Evolutionary conservation across 2,113 vertebrate genomes (phyloP), one percentile per base, ranked within the genome.

Genomic region (Centropus bengalensis): DNA sequence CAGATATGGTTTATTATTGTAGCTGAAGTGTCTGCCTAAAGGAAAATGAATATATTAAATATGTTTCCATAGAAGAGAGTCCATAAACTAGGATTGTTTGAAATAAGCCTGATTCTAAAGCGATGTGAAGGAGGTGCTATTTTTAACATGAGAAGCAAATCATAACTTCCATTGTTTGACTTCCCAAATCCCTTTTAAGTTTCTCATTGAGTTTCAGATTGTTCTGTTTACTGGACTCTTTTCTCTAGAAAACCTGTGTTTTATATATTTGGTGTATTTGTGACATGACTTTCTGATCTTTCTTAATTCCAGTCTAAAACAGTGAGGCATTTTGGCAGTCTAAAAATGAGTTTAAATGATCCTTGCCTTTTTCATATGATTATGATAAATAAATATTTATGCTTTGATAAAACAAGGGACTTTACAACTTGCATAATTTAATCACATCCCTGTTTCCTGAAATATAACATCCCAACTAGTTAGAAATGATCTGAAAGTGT

Each of bases 131-230:
- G 18, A 92, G 94, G 89, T 95, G 82, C 91, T 97, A 97, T 97
- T 98, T 97, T 97, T 96, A 97, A 88, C 94, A 83, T 73, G 44
- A 94, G 84, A 97, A 95, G 94, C 94, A 96, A 97, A 97, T 95
- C 89, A 94, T 91, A 90, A 86, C 91, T 97, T 95, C 91, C 91
- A 94, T 71, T 97, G 95, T 97, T 98, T 98, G 97, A 97, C 96
- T 96, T 98, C 79, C 62, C 80, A 97, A 97, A 98, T 97, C 96
- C 96, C 55, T 92, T 93, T 18, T 94, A 97, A 97, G 96, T 97
- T 96, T 90, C 85, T 96, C 71, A 73, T 96, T 97, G 96, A 95
- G 81, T 97, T 97, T 94, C 91, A 95, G 69, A 91, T 85, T 93
- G 66, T 86, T 96, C 93, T 97, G 94, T 97, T 98, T 97, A 98